phyloP scores from a whole-genome alignment of 1,140 invertebrate species.

The Elysia chlorotica region DNA sequence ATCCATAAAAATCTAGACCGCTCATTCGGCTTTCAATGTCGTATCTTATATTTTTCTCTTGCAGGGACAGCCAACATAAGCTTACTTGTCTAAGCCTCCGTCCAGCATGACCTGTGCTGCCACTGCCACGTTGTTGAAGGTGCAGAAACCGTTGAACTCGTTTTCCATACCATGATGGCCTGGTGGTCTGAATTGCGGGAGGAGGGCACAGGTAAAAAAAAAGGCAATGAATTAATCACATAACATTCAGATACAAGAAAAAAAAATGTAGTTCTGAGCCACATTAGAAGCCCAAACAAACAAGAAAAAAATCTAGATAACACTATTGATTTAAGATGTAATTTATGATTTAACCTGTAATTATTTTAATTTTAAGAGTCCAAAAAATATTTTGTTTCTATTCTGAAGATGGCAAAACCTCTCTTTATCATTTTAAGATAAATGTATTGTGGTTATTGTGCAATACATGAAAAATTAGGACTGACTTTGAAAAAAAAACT shows the following conservation, averaged over 20 bases:
- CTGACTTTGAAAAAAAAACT: too few relatives aligned
- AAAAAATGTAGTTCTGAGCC: neutral
- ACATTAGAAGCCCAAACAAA: neutral
- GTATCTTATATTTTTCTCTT: neutral
- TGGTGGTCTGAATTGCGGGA: conserved; percentile 75
- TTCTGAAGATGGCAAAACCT: too few relatives aligned
- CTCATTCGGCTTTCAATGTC: neutral
- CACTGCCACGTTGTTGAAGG: conserved; percentile 96
- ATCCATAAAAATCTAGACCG: too few relatives aligned
- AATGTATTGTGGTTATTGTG: too few relatives aligned
- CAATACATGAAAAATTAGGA: too few relatives aligned
- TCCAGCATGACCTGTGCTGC: conserved; percentile 80
- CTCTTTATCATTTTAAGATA: too few relatives aligned
- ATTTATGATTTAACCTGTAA: too few relatives aligned
- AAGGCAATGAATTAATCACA: neutral
- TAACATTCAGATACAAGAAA: neutral
- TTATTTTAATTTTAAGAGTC: too few relatives aligned
- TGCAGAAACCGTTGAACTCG: conserved; percentile 92
- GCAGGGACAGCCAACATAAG: too few relatives aligned
- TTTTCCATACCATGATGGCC: conserved; percentile 95
- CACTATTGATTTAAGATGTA: neutral
- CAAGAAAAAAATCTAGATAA: neutral
- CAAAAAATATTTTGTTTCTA: too few relatives aligned
- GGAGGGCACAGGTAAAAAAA: neutral
- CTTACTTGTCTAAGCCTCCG: conserved; percentile 38